Evolutionary conservation across 2,797 vertebrate genomes (phyloP).

Genomic region (Austrolebias charrua): DNA sequence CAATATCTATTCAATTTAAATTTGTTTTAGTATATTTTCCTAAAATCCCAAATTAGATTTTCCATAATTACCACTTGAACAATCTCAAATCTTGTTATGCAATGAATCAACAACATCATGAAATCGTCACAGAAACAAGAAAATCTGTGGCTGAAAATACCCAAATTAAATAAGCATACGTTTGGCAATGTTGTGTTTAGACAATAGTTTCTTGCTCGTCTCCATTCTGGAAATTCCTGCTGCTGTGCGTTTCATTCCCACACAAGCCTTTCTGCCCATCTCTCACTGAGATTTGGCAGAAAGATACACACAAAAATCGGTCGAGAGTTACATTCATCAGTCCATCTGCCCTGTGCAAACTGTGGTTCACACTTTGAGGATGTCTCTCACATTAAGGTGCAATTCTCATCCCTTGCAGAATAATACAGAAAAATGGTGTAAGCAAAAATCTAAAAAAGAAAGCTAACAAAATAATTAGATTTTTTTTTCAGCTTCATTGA

Average conservation of each 20-base stretch:
- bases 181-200: constrained; percentile 51
- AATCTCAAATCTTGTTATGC: background rate
- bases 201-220: constrained; percentile 43
- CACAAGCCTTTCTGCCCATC: constrained; percentile 52
- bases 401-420: constrained; percentile 42
- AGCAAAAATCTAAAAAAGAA: constrained; percentile 9
- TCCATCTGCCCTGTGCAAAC: constrained; percentile 73
- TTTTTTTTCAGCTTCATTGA: too few relatives aligned
- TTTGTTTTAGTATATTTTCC: background rate
- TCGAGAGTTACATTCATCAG: constrained; percentile 68
- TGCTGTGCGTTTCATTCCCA: constrained; percentile 46
- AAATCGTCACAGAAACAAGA: constrained; percentile 28
- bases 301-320: constrained; percentile 39
- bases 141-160: constrained; percentile 18
- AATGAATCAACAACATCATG: constrained; percentile 11
- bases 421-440: constrained; percentile 19
- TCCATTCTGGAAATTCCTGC: constrained; percentile 46
- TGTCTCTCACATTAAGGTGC: constrained; percentile 49
- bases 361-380: constrained; percentile 72
- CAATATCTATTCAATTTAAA: too few relatives aligned
- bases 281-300: constrained; percentile 63
- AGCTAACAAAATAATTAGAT: background rate
- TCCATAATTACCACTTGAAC: background rate
- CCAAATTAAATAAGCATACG: constrained; percentile 41
- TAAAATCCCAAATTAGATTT: too few relatives aligned